Base-by-base conservation (phyloP, 2,113 vertebrate species). In the Phoenicopterus ruber region DNA sequence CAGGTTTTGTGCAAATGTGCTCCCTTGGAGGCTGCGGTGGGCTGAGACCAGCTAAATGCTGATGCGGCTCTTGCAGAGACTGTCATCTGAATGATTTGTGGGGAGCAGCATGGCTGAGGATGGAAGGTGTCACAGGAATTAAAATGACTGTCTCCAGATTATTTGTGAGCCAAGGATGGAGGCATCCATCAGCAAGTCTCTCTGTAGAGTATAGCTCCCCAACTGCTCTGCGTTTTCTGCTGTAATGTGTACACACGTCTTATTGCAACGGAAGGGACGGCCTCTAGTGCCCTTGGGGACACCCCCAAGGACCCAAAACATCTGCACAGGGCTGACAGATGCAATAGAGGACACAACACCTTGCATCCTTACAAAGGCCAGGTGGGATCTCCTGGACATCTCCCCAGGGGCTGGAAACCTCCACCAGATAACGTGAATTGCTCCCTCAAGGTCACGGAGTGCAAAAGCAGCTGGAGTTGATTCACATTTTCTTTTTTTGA, bases 111-210 rank as follows among this genome's bases (percentile, higher is more conserved):
- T 73, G 86, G 50, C 29, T 82, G 83, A 42, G 86, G 76, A 46
- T 58, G 65, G 69, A 95, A 94, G 57, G 49, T 82, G 76, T 63
- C 90, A 88, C 16, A 40, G 90, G 80, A 95, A 92, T 86, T 96
- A 59, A 73, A 96, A 93, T 74, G 0, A 67, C 76, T 62, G 10
- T 78, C 76, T 94, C 55, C 15, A 34, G 50, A 34, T 81, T 73
- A 83, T 77, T 81, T 86, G 55, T 67, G 63, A 94, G 63, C 59
- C 67, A 5, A 3, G 42, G 55, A 67, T 71, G 50, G 46, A 90
- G 52, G 32, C 47, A 86, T 71, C 71, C 72, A 88, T 90, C 84
- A 93, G 25, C 31, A 65, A 55, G n/a, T 62, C 28, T 73, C 59
- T 84, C 74, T 31, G 13, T 32, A 63, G 49, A 67, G 36, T 8